Base-by-base conservation (phyloP, 2,888 invertebrate species). In the Dioctria linearis region DNA sequence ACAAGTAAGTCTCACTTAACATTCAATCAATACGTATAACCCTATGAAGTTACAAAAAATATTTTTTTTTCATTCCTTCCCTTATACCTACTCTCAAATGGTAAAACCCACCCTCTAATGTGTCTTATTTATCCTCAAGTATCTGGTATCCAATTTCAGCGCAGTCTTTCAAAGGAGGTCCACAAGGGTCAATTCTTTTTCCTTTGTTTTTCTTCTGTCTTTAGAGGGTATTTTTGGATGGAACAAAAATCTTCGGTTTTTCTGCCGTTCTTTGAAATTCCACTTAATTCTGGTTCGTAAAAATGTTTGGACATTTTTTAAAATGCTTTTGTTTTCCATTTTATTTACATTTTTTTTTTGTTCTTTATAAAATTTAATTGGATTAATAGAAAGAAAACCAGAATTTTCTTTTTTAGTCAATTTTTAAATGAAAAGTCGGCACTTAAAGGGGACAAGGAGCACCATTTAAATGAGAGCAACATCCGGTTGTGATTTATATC, bases 401-500 rank as follows among this genome's bases (percentile, higher is more conserved):
- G 25, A 25, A 25, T 25, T 25, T 25, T 25, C 25, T 25, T 25
- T n/a, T 25, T 25, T 25, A 25, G 25, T 25, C 25, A 2, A 25
- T 25, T 25, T 25, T 25, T 25, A 25, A 25, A 25, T 2, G 25
- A 25, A 46, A 49, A n/a, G n/a, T n/a, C n/a, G n/a, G n/a, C n/a
- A n/a, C n/a, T n/a, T n/a, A n/a, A n/a, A n/a, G n/a, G n/a, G n/a
- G n/a, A n/a, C 25, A 67, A 67, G 67, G 46, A 37, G 46, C 13
- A 25, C 37, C 25, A 46, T 43, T 49, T 37, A 67, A 43, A 49
- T n/a, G 63, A 63, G 67, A 46, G 11, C 67, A 46, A 75, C 75
- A 75, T 75, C 75, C 75, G 75, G 75, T 75, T 59, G 61, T 75
- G 59, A 75, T 75, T 75, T 75, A 75, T 71, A 9, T 43, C 43